Evolutionary conservation across 2,797 vertebrate species (phyloP), one percentile per base, ranked within the genome.

Genomic region (Picus viridis): DNA sequence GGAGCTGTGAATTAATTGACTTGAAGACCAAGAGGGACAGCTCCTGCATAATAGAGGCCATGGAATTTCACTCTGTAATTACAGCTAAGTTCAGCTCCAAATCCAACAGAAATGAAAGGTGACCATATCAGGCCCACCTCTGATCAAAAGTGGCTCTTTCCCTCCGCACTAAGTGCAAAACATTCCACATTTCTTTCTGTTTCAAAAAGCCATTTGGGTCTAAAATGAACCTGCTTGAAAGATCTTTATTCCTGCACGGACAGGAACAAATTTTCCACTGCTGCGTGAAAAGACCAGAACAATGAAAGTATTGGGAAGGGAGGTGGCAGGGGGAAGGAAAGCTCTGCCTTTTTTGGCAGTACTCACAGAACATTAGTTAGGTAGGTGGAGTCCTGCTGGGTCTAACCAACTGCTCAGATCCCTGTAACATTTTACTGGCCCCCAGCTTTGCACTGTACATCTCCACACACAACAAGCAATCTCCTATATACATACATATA

Each of bases 1-100:
- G 92, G 90, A 95, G 80, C 68, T 91, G 83, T 77, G 89, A 95
- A 96, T 91, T 95, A 95, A 94, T 93, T 91, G 83, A 92, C 94
- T 95, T 75, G 78, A 94, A 93, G 92, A 95, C 89, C 83, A 96
- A 93, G 92, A 94, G 89, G 91, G 86, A 95, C 87, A 94, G 80
- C 39, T 89, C 73, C 77, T 65, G 87, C 77, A 83, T 94, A 96
- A 95, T 18, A 96, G 85, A 94, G 89, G 85, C 93, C 71, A 22
- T 56, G 43, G 92, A 93, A 91, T 92, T 84, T 90, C 58, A 59
- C 47, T 84, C 71, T 58, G 80, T 95, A 95, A 96, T 96, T 95
- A 94, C 87, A 95, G 62, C 41, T 47, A 93, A 91, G 49, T 93
- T 95, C 92, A 93, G 58, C 81, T 89, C 87, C 77, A 89, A 90